Conservation (phyloP, 2,888 invertebrate species). For the Theodoxus fluviatilis region DNA sequence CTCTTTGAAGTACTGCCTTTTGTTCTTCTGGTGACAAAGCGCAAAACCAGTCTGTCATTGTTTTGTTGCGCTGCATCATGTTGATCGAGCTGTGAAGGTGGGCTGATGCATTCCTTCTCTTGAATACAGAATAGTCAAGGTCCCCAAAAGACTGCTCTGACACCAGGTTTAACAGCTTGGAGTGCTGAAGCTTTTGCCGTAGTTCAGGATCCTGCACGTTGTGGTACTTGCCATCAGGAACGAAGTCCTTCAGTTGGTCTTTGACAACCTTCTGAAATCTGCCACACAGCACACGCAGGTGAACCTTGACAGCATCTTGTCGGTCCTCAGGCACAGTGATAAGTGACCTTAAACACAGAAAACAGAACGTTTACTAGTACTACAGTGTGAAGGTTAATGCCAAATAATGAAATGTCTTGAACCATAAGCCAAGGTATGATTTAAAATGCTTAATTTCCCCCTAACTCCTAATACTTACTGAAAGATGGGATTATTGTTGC, state of each 20-base stretch:
- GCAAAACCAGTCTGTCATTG: too few species aligned
- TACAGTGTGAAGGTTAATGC: too few species aligned
- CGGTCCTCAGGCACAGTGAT: not conserved
- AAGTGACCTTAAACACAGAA: too few species aligned
- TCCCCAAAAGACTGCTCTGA: too few species aligned
- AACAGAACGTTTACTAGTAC: too few species aligned
- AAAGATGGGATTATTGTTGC: not conserved
- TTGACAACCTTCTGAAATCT: not conserved
- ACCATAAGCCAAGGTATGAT: too few species aligned
- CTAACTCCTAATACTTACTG: too few species aligned
- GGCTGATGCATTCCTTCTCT: constrained; percentile 7
- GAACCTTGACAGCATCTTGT: not conserved
- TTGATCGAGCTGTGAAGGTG: not conserved
- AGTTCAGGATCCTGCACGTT: not conserved
- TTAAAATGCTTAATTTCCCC: too few species aligned
- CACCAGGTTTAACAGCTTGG: not conserved
- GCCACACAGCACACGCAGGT: not conserved
- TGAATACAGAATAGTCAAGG: not conserved
- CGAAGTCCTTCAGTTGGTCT: not conserved
- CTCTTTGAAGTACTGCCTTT: too few species aligned
- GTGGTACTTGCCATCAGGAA: not conserved
- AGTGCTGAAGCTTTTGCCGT: not conserved
- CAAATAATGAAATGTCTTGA: too few species aligned
- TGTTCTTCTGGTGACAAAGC: too few species aligned
- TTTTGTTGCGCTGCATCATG: too few species aligned